Evolutionary conservation across 2,888 invertebrate genomes (phyloP).

Genomic region (Mactromeris polynyma): DNA sequence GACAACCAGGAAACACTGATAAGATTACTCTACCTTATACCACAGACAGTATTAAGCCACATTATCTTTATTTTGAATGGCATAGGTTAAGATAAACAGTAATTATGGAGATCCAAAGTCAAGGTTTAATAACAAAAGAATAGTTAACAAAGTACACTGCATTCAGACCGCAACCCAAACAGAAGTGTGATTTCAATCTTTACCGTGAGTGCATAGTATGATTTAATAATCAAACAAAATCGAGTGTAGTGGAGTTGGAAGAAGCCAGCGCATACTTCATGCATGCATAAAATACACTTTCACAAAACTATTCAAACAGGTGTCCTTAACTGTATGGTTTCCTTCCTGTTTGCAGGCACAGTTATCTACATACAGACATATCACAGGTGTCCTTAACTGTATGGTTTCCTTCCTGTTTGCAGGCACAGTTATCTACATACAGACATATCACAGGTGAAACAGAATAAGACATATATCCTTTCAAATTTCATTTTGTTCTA

Average conservation of each 20-base stretch:
- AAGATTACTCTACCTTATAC: no score
- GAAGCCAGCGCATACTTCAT: not conserved
- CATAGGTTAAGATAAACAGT: no score
- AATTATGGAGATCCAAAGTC: not conserved
- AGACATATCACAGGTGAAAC: not conserved
- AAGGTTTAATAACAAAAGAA: not conserved
- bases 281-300: not conserved
- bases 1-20: no score
- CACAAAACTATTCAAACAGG: not conserved
- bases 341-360: not conserved
- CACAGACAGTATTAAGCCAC: no score
- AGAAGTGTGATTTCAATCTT: not conserved
- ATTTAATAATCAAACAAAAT: not conserved
- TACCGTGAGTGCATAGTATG: not conserved
- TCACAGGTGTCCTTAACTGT: no score
- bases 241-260: not conserved
- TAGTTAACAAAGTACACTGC: not conserved
- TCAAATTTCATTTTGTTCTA: constrained; percentile 4
- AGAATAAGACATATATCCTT: constrained; percentile 13
- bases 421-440: no score
- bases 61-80: no score
- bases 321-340: not conserved
- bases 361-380: no score
- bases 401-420: no score
- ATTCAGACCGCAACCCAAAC: not conserved